A percentile compares a stretch with the other conserved stretches of the same genome.
These are phyloP conservation scores for Stictonetta naevosa DNA, from an alignment of 2,113 vertebrate genomes.

Conservation along the genomic window DNA sequence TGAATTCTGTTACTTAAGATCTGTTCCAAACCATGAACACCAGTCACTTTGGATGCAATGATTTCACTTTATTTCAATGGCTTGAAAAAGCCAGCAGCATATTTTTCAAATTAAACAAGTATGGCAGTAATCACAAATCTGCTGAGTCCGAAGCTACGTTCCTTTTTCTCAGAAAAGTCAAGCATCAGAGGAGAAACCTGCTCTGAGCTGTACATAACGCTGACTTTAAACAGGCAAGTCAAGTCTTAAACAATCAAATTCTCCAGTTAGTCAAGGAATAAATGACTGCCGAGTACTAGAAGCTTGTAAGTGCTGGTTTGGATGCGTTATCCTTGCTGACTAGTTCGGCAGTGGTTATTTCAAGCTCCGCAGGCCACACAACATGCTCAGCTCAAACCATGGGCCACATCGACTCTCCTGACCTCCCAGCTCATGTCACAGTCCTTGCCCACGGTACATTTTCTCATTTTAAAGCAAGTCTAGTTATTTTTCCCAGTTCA, in stretches of 20 bases:
- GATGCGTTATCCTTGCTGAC: not conserved
- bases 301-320: not conserved
- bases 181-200: not conserved
- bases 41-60: not conserved
- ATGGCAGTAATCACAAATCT: not conserved
- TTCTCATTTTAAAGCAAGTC: not conserved
- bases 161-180: not conserved
- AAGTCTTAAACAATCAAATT: not conserved
- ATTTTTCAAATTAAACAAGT: not conserved
- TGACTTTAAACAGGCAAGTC: not conserved
- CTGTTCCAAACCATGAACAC: not conserved
- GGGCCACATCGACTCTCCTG: not conserved
- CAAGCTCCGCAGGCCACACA: not conserved
- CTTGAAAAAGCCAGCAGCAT: not conserved
- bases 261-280: not conserved
- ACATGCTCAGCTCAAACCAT: rapidly evolving
- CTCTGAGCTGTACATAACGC: not conserved
- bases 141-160: not conserved
- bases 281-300: not conserved
- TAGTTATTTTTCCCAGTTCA: not conserved
- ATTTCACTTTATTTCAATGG: not conserved
- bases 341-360: not conserved
- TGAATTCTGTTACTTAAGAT: not conserved
- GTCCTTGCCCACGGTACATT: not conserved
- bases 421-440: not conserved